Conservation (phyloP, 2,113 vertebrate species). For the Empidonax alnorum region DNA sequence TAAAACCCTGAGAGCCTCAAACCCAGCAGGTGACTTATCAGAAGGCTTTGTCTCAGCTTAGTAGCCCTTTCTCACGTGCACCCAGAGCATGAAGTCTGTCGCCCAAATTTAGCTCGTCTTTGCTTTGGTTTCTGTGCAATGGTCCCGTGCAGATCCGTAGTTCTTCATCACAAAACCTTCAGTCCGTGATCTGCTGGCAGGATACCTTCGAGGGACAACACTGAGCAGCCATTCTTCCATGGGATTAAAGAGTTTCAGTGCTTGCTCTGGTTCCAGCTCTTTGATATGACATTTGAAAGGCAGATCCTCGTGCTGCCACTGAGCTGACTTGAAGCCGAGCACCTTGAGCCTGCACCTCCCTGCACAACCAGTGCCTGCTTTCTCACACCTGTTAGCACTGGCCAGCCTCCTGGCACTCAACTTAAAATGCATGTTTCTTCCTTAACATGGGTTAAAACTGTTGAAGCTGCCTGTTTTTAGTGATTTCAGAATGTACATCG, state of each 20-base stretch:
- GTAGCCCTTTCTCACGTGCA: neutral
- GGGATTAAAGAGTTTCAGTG: neutral
- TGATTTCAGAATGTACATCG: neutral
- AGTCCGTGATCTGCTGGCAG: neutral
- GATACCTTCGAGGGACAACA: neutral
- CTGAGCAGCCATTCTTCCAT: neutral
- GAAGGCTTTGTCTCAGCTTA: neutral
- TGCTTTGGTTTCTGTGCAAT: neutral
- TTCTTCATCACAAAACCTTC: neutral
- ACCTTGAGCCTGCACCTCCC: neutral
- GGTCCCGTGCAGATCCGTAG: neutral
- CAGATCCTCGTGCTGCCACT: neutral
- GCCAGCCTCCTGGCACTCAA: neutral
- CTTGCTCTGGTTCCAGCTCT: neutral
- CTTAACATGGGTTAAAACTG: neutral
- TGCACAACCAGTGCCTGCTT: neutral
- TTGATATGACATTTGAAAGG: accelerated
- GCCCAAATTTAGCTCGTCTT: neutral
- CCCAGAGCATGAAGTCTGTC: neutral
- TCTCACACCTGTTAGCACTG: neutral
- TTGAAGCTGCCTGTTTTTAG: neutral
- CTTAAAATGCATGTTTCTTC: neutral
- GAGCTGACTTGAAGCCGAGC: neutral
- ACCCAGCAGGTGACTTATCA: neutral
- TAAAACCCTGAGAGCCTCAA: neutral